These are phyloP conservation scores for Rachycentron canadum DNA, from an alignment of 2,797 vertebrate species.

Conservation along the genomic window DNA sequence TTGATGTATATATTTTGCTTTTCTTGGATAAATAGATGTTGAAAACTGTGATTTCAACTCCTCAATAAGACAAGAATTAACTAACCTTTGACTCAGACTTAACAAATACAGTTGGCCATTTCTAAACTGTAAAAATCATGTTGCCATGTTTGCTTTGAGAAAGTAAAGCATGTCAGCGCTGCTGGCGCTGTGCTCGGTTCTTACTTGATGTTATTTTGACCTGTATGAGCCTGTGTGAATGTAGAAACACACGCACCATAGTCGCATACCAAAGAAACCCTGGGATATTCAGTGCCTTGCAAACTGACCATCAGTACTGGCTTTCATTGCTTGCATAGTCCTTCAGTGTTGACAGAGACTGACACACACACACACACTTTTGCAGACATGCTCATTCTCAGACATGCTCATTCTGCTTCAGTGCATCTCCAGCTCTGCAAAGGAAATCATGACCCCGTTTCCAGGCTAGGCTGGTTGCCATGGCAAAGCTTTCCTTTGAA, in stretches of 20 bases:
- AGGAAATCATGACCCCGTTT: slow-evolving; percentile 82
- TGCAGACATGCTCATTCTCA: slow-evolving; percentile 44
- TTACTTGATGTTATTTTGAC: slow-evolving; percentile 35
- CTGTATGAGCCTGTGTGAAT: slow-evolving; percentile 1
- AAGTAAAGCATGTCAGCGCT: slow-evolving; percentile 50
- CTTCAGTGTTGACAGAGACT: slow-evolving; percentile 58
- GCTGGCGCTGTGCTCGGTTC: slow-evolving; percentile 24
- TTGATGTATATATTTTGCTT: too few species aligned
- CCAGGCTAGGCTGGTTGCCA: slow-evolving; percentile 75
- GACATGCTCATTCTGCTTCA: slow-evolving; percentile 80
- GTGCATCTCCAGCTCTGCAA: slow-evolving; percentile 70
- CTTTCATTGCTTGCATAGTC: slow-evolving; percentile 63
- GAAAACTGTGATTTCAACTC: too few species aligned
- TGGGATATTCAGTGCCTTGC: slow-evolving; percentile 37
- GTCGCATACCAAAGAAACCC: slow-evolving; percentile 15
- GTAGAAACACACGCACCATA: slow-evolving; percentile 27
- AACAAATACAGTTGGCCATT: too few species aligned
- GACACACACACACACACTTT: slow-evolving; percentile 34
- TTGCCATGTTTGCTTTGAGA: slow-evolving; percentile 23
- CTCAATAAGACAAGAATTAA: too few species aligned
- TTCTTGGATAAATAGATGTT: too few species aligned
- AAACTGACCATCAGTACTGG: slow-evolving; percentile 59
- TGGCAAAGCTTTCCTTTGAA: slow-evolving; percentile 73
- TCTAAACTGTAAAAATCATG: not conserved
- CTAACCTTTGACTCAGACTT: too few species aligned